phyloP scores from a whole-genome alignment of 2,797 vertebrate genomes.

The Spea hammondii region DNA sequence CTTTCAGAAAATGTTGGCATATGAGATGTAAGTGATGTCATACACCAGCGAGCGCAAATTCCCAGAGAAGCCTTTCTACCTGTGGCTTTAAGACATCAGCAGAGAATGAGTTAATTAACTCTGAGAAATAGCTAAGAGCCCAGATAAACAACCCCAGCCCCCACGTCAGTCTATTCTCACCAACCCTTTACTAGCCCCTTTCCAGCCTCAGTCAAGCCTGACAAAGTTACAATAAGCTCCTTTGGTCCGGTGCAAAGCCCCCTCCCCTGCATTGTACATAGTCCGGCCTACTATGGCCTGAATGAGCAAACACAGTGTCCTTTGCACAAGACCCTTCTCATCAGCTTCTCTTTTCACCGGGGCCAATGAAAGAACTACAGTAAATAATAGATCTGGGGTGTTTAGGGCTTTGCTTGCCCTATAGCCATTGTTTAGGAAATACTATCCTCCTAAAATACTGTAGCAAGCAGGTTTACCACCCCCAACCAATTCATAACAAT shows the following conservation, averaged over 20 bases:
- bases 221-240: constrained; percentile 58
- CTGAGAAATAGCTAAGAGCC: not conserved
- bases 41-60: no score
- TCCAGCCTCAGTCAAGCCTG: constrained; percentile 48
- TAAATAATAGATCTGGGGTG: constrained; percentile 72
- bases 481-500: not conserved
- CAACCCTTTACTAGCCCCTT: constrained; percentile 28
- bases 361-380: constrained; percentile 83
- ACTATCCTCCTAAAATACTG: constrained; percentile 74
- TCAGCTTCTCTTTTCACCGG: constrained; percentile 74
- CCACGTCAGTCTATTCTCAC: not conserved
- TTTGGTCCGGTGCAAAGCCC: constrained; percentile 59
- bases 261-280: constrained; percentile 50
- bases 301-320: constrained; percentile 84
- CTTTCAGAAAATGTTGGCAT: no score
- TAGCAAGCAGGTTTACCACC: constrained; percentile 67
- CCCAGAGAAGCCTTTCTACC: no score
- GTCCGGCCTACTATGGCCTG: constrained; percentile 78
- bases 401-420: constrained; percentile 70
- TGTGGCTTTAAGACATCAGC: not conserved
- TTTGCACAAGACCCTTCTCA: constrained; percentile 67
- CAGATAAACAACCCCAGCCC: not conserved
- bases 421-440: constrained; percentile 66
- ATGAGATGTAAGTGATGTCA: no score
- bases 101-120: constrained; percentile 2